Evolutionary conservation across 2,888 invertebrate species (phyloP).

Genomic region (Drosophila longiperda): DNA sequence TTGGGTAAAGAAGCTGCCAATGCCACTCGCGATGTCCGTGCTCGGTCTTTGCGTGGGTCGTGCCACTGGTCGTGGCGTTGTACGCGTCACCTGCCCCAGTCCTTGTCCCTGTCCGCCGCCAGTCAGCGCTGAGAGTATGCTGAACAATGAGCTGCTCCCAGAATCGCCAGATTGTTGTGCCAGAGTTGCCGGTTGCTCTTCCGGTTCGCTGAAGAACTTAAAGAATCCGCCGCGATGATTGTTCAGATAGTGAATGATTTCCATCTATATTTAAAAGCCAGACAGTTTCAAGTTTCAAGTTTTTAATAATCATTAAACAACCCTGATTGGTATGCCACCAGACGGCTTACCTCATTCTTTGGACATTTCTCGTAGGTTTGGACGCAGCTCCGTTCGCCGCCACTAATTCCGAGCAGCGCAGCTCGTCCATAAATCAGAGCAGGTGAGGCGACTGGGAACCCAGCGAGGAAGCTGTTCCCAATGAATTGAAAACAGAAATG

Average conservation of each 20-base stretch:
- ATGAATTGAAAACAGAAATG: not conserved
- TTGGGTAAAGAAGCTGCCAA: slow-evolving; percentile 83
- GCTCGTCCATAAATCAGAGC: slow-evolving; percentile 91
- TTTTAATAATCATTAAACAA: slow-evolving; percentile 44
- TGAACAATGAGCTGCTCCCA: slow-evolving; percentile 70
- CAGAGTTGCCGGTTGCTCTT: slow-evolving; percentile 75
- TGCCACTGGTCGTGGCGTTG: slow-evolving; percentile 62
- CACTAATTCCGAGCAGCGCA: slow-evolving; percentile 90
- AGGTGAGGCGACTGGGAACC: slow-evolving; percentile 86
- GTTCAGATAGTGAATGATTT: slow-evolving; percentile 91
- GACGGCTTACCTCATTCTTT: slow-evolving; percentile 85
- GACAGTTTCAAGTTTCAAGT: slow-evolving; percentile 21
- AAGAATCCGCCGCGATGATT: slow-evolving; percentile 95
- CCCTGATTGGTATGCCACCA: slow-evolving; percentile 17
- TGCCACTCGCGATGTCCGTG: slow-evolving; percentile 78
- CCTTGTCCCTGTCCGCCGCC: slow-evolving; percentile 51
- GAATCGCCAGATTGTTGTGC: slow-evolving; percentile 46
- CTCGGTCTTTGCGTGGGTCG: slow-evolving; percentile 66
- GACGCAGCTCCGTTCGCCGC: slow-evolving; percentile 82
- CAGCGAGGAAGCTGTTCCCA: slow-evolving; percentile 79
- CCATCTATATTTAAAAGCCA: slow-evolving; percentile 85
- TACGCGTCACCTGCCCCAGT: slow-evolving; percentile 53
- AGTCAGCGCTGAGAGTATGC: slow-evolving; percentile 80
- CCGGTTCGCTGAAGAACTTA: slow-evolving; percentile 89
- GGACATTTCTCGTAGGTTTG: slow-evolving; percentile 91